Evolutionary conservation across 2,888 invertebrate genomes (phyloP), one percentile per base, ranked within the genome.

Genomic region (Urechis unicinctus): DNA sequence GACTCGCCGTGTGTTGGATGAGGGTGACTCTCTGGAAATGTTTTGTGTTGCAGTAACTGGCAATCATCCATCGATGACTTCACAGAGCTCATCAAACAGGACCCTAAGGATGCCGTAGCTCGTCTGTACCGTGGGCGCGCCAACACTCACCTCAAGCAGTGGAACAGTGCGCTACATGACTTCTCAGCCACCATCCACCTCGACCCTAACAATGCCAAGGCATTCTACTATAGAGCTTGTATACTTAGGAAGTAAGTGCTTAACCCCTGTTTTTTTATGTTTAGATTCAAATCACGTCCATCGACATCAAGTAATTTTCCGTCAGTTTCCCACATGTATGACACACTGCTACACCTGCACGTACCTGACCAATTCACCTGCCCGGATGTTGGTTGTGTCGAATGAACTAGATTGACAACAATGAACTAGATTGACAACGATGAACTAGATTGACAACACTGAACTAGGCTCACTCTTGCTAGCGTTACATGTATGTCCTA

Each of bases 151-250:
- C 62, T 74, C 62, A 64, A 67, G 30, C 68, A 71, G 47, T 76
- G 73, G 73, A 67, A 66, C 29, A 59, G 62, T 22, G 73, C 78
- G 0, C 67, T 78, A n/a, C 66, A 71, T 55, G 78, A 78, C 55
- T 62, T 78, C 47, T 74, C 74, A 29, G 71, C 71, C n/a, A 71
- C 75, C 17, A 71, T 78, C 49, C 78, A 77, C 60, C 67, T 77
- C 13, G 69, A 77, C 61, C 78, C 78, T 17, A 63, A 67, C 45
- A 69, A 69, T 61, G 71, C 73, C 68, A 56, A 69, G 58, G 75
- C 77, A 3, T 75, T 72, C 62, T 78, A 73, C 59, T 68, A 74
- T 53, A 63, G 78, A 21, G 78, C 68, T 22, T 76, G 75, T 62
- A 66, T 78, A 43, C 68, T 78, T 3, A 65, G 77, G 59, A 75